Conservation (phyloP, 2,888 invertebrate species). For the Limulus polyphemus region DNA sequence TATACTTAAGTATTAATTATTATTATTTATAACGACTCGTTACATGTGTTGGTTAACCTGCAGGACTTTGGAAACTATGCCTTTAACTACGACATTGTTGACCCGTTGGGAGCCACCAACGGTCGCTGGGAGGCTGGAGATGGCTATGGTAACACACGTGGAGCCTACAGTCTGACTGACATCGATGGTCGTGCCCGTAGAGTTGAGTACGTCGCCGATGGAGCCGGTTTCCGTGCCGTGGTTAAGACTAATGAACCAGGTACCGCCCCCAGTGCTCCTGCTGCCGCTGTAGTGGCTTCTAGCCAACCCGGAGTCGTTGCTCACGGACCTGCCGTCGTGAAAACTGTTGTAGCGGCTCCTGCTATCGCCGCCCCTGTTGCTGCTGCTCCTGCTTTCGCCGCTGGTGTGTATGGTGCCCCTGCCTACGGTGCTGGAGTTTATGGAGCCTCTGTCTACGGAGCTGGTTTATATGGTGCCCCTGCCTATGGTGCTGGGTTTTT, state of each 20-base stretch:
- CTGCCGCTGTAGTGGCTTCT: slow-evolving; percentile 8
- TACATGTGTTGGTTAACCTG: too few relatives aligned
- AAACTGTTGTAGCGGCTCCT: not conserved
- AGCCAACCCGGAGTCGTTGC: slow-evolving; percentile 10
- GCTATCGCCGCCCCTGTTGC: slow-evolving; percentile 7
- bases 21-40: too few relatives aligned
- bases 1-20: too few relatives aligned
- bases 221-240: slow-evolving; percentile 13
- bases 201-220: slow-evolving; percentile 23
- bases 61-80: slow-evolving; percentile 13
- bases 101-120: slow-evolving; percentile 21
- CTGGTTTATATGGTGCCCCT: too few relatives aligned
- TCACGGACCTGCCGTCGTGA: slow-evolving; percentile 2
- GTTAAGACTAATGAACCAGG: slow-evolving; percentile 19
- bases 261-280: slow-evolving; percentile 13
- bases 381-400: slow-evolving; percentile 2
- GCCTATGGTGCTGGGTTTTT: too few relatives aligned
- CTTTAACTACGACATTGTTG: slow-evolving; percentile 21
- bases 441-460: too few relatives aligned
- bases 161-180: slow-evolving; percentile 21
- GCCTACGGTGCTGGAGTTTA: too few relatives aligned
- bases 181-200: slow-evolving; percentile 20
- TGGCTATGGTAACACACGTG: slow-evolving; percentile 18
- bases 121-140: slow-evolving; percentile 21
- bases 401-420: not conserved